Evolutionary conservation across 2,888 invertebrate species (phyloP).

Genomic region (Eupsilia transversa): DNA sequence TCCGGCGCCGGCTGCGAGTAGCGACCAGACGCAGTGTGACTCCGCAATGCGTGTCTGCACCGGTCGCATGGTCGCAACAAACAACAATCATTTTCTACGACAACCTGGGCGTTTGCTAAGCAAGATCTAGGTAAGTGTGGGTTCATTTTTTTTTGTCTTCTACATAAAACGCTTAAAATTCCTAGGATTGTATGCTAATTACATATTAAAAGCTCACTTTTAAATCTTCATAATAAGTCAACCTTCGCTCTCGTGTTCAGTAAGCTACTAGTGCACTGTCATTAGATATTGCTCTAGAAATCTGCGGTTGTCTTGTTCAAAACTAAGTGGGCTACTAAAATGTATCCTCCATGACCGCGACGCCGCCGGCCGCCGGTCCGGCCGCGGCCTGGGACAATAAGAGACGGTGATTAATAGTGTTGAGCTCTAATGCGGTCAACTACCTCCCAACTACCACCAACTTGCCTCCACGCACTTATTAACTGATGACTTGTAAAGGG

Average conservation of each 20-base stretch:
- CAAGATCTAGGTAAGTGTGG: neutral
- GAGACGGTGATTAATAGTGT: slow-evolving; percentile 49
- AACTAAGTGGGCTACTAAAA: slow-evolving; percentile 50
- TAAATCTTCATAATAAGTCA: neutral
- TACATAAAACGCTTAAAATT: neutral
- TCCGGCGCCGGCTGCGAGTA: neutral
- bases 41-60: slow-evolving; percentile 65
- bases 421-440: slow-evolving; percentile 2
- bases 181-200: neutral
- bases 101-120: neutral
- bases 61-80: neutral
- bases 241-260: neutral
- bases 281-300: slow-evolving; percentile 20
- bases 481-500: neutral
- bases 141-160: neutral
- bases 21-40: slow-evolving; percentile 59
- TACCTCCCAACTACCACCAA: neutral
- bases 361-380: neutral
- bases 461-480: neutral
- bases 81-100: neutral
- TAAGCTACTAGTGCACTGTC: slow-evolving; percentile 10
- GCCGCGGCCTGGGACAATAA: slow-evolving; percentile 23
- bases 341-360: slow-evolving; percentile 26
- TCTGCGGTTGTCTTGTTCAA: slow-evolving; percentile 28
- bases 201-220: no score